Percentiles rank a stretch among this genome's conserved stretches.
phyloP scores from a whole-genome alignment of 2,113 vertebrate genomes.

The Cathartes aura region DNA sequence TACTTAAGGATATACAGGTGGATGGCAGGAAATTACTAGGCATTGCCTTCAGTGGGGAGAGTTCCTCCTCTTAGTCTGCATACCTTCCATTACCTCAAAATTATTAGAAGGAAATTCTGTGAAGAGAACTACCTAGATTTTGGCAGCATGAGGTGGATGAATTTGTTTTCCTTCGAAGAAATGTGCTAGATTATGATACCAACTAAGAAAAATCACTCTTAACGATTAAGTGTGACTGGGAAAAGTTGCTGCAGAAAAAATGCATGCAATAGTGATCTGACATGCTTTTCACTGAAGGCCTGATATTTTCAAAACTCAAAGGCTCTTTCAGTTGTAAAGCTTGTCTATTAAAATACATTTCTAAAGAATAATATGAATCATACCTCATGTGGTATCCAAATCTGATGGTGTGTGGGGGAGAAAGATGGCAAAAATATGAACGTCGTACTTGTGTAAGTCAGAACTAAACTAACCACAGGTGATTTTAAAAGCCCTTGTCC shows the following conservation, averaged over 20 bases:
- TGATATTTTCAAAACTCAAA: constrained; percentile 2
- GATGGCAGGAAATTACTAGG: background rate
- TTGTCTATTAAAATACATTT: constrained; percentile 44
- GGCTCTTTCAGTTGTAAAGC: background rate
- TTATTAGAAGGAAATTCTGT: background rate
- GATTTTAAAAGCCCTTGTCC: constrained; percentile 27
- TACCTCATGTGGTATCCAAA: constrained; percentile 17
- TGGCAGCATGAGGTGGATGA: background rate
- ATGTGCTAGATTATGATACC: background rate
- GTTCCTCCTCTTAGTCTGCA: background rate
- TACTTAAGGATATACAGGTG: background rate
- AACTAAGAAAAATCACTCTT: background rate
- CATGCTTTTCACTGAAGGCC: background rate
- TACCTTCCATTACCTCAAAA: background rate
- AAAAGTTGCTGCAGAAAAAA: background rate
- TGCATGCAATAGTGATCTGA: background rate
- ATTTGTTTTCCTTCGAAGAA: background rate
- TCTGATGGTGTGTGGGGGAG: constrained; percentile 12
- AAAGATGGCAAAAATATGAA: background rate
- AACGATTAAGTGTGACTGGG: background rate
- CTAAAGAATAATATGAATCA: constrained; percentile 62
- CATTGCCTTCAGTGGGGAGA: background rate
- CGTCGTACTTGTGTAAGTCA: constrained; percentile 11
- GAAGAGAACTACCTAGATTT: background rate
- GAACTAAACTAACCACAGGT: constrained; percentile 49